Evolutionary conservation across 2,888 invertebrate species (phyloP), one percentile per base, ranked within the genome.

Genomic region (Psylliodes chrysocephalus): DNA sequence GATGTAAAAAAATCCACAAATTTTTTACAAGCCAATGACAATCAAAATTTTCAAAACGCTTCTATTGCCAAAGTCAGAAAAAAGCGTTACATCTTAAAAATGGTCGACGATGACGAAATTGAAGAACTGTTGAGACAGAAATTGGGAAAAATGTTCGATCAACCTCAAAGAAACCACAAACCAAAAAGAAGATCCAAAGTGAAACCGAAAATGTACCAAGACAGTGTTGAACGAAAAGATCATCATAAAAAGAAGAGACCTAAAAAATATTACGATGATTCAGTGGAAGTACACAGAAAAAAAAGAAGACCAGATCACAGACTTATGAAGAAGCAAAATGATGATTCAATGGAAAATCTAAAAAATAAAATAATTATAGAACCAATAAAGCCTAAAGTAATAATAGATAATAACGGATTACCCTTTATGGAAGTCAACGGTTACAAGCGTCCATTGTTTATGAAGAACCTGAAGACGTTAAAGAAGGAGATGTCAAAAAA

Each of bases 391-490:
- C 77, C 80, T 0, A 78, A 76, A 62, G 44, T 79, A 4, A 75
- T 79, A 22, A 72, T 80, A 8, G 78, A 80, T 30, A 78, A 79
- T 17, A 75, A 78, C 15, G 79, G 79, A 1, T 54, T 70, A 17
- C 75, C 78, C 3, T 79, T 79, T 51, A 67, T 78, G 61, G 79
- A 79, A 65, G 69, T 78, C 42, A 71, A 78, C 51, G 79, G 79
- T 3, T 69, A 68, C 14, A 80, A 79, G 28, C 60, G 78, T 19
- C 79, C 78, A 3, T 33, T 79, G 7, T 64, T 71, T 38, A 66
- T 35, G 66, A 72, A 47, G 60, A 64, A 17, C 28, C 61, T 6
- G 18, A n/a, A 56, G 12, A 40, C 40, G 44, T 22, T 22, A 22
- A 22, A 4, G 6, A 22, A 22, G 6, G 22, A 22, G 2, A 22